Conservation (phyloP, 2,888 invertebrate genomes). For the Magallana nippona region DNA sequence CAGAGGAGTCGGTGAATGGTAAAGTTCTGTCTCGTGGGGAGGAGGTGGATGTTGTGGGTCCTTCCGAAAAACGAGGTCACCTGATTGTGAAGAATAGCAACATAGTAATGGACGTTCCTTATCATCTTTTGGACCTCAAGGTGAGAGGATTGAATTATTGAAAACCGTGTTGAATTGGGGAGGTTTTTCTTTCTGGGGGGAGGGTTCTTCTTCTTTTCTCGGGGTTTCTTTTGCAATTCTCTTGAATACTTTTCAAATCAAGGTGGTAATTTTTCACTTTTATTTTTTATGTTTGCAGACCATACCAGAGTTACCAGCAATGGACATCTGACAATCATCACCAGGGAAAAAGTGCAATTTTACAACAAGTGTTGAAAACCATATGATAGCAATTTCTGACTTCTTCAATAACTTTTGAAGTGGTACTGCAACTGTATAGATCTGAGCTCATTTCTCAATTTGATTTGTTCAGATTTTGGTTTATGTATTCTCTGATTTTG, state of each 20-base stretch:
- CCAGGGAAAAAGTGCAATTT: conserved; percentile 4
- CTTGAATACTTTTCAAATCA: too few species aligned
- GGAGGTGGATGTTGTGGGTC: conserved; percentile 92
- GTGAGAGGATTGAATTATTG: conserved; percentile 44
- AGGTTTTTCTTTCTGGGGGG: too few species aligned
- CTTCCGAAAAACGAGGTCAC: conserved; percentile 91
- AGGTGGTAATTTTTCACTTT: too few species aligned
- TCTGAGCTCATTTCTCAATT: too few species aligned
- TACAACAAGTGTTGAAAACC: not conserved
- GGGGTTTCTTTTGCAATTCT: not conserved
- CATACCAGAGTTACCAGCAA: conserved; percentile 14
- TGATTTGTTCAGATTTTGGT: too few species aligned
- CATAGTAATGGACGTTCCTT: conserved; percentile 88
- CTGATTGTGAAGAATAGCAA: conserved; percentile 91
- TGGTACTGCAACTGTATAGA: not conserved
- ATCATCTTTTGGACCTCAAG: conserved; percentile 88
- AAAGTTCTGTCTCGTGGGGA: conserved; percentile 84
- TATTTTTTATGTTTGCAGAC: not conserved
- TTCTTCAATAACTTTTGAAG: not conserved
- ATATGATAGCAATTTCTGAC: not conserved
- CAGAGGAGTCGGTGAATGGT: conserved; percentile 82
- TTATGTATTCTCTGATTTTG: too few species aligned
- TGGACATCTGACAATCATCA: conserved; percentile 29
- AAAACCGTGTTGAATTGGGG: too few species aligned
- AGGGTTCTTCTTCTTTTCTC: not conserved